These are phyloP conservation scores for Pontoporia blainvillei DNA, from an alignment of 2,113 vertebrate species.

Conservation along the genomic window DNA sequence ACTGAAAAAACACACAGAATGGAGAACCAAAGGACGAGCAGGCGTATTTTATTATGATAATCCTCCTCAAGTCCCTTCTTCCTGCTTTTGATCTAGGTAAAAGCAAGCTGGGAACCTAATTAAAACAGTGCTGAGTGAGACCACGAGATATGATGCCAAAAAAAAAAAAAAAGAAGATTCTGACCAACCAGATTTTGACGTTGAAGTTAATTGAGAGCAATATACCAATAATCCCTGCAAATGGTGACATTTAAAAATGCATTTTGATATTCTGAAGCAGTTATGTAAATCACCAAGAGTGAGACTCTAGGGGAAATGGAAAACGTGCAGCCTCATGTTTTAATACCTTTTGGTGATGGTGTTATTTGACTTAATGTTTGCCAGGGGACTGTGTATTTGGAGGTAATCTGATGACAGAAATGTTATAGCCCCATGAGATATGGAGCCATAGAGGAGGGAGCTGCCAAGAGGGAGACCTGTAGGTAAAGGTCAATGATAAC, in stretches of 20 bases:
- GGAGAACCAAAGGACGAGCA: conserved; percentile 30
- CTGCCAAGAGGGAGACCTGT: not conserved
- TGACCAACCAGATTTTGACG: conserved; percentile 67
- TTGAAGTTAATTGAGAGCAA: conserved; percentile 70
- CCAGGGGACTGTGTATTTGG: conserved; percentile 13
- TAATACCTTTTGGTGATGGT: conserved; percentile 61
- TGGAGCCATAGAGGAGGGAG: not conserved
- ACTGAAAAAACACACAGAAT: conserved; percentile 37
- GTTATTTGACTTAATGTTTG: conserved; percentile 48
- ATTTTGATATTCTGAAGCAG: conserved; percentile 63
- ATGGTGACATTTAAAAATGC: conserved; percentile 64
- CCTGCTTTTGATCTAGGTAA: conserved; percentile 69
- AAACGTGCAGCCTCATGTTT: conserved; percentile 54
- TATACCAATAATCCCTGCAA: conserved; percentile 72
- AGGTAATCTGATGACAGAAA: conserved; percentile 46
- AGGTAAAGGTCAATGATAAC: not conserved
- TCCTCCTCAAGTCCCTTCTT: conserved; percentile 62
- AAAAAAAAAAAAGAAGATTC: not conserved
- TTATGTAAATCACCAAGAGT: conserved; percentile 64
- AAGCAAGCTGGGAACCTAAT: conserved; percentile 75
- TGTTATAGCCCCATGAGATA: not conserved
- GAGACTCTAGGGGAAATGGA: conserved; percentile 59
- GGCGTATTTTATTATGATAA: conserved; percentile 73
- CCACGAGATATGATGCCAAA: not conserved
- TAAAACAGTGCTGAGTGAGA: conserved; percentile 54